Base-by-base conservation (phyloP, 2,888 invertebrate species). In the Aproaerema taeniolella region DNA sequence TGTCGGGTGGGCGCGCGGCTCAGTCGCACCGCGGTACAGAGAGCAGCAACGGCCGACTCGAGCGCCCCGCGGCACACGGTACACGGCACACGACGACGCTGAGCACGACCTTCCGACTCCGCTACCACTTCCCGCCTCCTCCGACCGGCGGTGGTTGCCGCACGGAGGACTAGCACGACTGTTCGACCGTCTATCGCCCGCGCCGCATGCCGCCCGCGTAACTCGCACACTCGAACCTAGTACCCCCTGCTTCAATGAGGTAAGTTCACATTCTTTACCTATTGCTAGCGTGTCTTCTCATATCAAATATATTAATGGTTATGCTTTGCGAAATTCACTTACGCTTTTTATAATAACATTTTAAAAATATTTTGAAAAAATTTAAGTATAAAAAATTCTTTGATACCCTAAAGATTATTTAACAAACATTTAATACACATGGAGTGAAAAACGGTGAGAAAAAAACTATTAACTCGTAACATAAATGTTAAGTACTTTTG, bases 1-100 rank as follows among this genome's bases (percentile, higher is more conserved):
- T 48, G 81, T 54, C 49, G 46, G 52, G 58, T 58, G 53, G 52
- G 61, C 69, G 76, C 69, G 72, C 72, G 77, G 67, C 57, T 78
- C 83, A 83, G 81, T 83, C 69, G 71, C 58, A 61, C 58, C 65
- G 69, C 69, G 64, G 49, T 64, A 66, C 55, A 65, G 61, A 53
- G 49, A 53, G 60, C 45, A 62, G 58, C 62, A 62, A 54, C 63
- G 62, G 54, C 61, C 58, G 52, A 55, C 45, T 20, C 8, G 55
- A 48, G 48, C 52, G 48, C 42, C 39, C 42, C 26, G 39, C 20
- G 40, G 39, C 42, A 36, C 39, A 42, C 46, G 41, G n/a, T n/a
- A n/a, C 26, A 38, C 20, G 40, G 39, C 42, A 36, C 39, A 42
- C 46, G 67, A 69, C 63, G 70, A 59, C 63, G 55, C 50, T 43